Conservation (phyloP, 2,888 invertebrate genomes). For the Metellina segmentata region DNA sequence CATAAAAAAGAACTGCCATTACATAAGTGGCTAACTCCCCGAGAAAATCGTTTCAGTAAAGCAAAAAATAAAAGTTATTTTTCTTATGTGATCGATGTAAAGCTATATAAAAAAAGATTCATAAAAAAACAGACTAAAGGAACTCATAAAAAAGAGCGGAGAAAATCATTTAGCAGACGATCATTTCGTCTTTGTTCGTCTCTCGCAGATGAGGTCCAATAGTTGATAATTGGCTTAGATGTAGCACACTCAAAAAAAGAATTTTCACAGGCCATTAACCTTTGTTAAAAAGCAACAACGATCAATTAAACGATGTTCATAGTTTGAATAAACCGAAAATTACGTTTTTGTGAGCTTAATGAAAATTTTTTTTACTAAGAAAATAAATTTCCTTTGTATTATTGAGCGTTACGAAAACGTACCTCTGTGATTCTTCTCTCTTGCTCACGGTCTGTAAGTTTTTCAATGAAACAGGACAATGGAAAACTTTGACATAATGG, state of each 20-base stretch:
- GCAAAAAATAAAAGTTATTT: neutral
- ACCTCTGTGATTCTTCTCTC: neutral
- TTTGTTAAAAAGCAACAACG: constrained; percentile 52
- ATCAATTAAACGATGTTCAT: constrained; percentile 61
- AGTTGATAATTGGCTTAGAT: constrained; percentile 64
- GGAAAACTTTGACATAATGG: constrained; percentile 10
- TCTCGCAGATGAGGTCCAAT: constrained; percentile 37
- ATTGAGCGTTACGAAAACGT: neutral
- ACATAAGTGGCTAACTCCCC: neutral
- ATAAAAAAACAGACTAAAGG: neutral
- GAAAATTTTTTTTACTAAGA: neutral
- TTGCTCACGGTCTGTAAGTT: constrained; percentile 19
- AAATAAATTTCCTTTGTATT: neutral
- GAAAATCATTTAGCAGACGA: constrained; percentile 32
- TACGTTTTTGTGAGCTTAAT: neutral
- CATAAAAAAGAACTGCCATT: neutral
- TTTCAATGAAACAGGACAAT: neutral
- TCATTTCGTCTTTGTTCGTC: constrained; percentile 51
- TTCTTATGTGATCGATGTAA: neutral
- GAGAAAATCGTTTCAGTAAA: neutral
- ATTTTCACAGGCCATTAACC: constrained; percentile 64
- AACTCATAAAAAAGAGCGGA: neutral
- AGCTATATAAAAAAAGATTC: neutral
- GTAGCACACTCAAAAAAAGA: constrained; percentile 9
- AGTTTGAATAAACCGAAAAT: constrained; percentile 6